Conservation (phyloP, 2,113 vertebrate species). For the Ophiodon elongatus region DNA sequence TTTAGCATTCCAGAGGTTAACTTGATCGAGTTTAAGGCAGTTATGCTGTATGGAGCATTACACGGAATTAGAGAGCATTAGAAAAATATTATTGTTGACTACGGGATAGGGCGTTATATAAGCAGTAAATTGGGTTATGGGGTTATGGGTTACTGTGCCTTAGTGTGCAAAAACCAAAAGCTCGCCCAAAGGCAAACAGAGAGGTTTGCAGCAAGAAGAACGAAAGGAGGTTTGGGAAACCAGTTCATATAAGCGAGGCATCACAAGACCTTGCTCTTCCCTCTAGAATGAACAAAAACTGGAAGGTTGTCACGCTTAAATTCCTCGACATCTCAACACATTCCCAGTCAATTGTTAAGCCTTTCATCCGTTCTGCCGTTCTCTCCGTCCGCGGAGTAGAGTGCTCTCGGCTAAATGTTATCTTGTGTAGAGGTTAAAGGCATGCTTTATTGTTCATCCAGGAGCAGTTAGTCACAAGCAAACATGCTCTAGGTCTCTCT, state of each 20-base stretch:
- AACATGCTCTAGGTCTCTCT: constrained; percentile 15
- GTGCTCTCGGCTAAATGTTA: constrained; percentile 49
- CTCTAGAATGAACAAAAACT: not conserved
- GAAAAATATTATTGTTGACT: constrained; percentile 31
- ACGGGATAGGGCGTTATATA: not conserved
- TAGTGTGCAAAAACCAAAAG: constrained; percentile 19
- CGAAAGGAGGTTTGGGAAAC: constrained; percentile 7
- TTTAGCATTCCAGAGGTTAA: constrained; percentile 31
- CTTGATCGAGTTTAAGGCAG: constrained; percentile 17
- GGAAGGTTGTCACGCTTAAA: constrained; percentile 17
- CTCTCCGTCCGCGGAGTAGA: not conserved
- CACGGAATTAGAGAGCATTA: constrained; percentile 44
- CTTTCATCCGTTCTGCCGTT: not conserved
- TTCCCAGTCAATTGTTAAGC: not conserved
- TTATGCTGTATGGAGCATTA: constrained; percentile 37
- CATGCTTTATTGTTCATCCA: constrained; percentile 31
- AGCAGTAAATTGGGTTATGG: constrained; percentile 25
- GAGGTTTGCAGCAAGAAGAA: not conserved
- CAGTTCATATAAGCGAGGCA: constrained; percentile 1
- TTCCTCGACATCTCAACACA: constrained; percentile 37
- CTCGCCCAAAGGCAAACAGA: constrained; percentile 18
- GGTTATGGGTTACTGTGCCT: constrained; percentile 25
- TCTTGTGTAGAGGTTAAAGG: constrained; percentile 33
- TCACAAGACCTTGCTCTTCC: constrained; percentile 7
- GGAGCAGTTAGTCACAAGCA: not conserved